These are phyloP conservation scores for Alligator sinensis DNA, from an alignment of 2,113 vertebrate genomes.

Conservation along the genomic window DNA sequence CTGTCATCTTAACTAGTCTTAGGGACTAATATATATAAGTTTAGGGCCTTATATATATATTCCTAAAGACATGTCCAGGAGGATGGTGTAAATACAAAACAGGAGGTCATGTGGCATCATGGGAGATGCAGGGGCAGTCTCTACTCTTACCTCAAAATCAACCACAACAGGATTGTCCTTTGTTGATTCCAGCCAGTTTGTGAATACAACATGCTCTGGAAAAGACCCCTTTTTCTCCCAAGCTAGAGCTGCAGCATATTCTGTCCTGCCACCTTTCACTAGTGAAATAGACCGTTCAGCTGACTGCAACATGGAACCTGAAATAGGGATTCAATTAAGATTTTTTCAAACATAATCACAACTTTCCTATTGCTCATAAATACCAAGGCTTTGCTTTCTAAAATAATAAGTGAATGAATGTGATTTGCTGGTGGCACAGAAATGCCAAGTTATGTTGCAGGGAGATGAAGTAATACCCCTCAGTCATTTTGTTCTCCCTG, in stretches of 20 bases:
- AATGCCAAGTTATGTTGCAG: not conserved
- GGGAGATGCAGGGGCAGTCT: not conserved
- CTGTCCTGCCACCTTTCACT: conserved; percentile 85
- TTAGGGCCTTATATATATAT: not conserved
- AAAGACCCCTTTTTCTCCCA: conserved; percentile 82
- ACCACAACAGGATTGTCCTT: conserved; percentile 88
- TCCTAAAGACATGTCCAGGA: not conserved
- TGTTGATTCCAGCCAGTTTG: conserved; percentile 87
- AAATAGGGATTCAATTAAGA: not conserved
- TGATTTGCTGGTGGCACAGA: not conserved
- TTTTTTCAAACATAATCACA: not conserved
- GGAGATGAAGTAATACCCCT: too few relatives aligned
- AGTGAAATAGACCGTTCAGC: conserved; percentile 87
- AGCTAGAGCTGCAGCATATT: conserved; percentile 84
- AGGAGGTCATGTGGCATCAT: not conserved
- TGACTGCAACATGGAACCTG: conserved; percentile 89
- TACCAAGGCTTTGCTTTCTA: not conserved
- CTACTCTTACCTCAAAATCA: conserved; percentile 84
- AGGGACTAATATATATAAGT: too few relatives aligned
- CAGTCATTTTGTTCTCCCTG: too few relatives aligned
- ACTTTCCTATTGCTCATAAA: not conserved
- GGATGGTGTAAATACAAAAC: not conserved
- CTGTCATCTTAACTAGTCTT: not conserved
- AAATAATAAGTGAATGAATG: not conserved
- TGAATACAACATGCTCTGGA: conserved; percentile 76